A percentile compares a stretch with the other conserved stretches of the same genome.
Conservation (phyloP, 1,140 invertebrate genomes). For the Pentalonia nigronervosa region DNA sequence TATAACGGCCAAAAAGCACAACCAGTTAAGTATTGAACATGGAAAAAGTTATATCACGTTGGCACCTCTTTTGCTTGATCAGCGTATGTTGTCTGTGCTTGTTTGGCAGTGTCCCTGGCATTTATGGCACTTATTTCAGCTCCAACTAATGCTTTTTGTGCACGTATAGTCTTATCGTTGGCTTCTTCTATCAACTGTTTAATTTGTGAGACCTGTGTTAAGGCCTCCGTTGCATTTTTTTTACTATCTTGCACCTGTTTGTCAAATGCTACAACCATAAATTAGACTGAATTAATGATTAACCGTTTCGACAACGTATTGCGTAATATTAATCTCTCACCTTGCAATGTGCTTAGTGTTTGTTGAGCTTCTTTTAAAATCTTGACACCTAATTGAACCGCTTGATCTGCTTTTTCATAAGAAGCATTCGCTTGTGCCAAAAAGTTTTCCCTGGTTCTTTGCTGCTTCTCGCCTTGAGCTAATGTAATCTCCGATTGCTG, state of each 20-base stretch:
- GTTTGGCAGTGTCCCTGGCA: constrained; percentile 77
- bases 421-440: constrained; percentile 76
- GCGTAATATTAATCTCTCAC: constrained; percentile 66
- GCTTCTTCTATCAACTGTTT: constrained; percentile 72
- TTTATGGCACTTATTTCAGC: constrained; percentile 81
- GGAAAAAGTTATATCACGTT: constrained; percentile 44
- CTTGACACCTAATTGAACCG: constrained; percentile 82
- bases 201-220: constrained; percentile 69
- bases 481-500: constrained; percentile 67
- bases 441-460: constrained; percentile 72
- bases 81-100: constrained; percentile 77
- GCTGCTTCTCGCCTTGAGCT: constrained; percentile 67
- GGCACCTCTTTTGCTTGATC: constrained; percentile 77
- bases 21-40: background rate
- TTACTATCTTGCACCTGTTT: constrained; percentile 80
- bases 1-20: constrained; percentile 61
- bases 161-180: constrained; percentile 68
- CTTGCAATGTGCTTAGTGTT: constrained; percentile 82
- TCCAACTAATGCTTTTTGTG: constrained; percentile 69
- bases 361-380: constrained; percentile 86
- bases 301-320: background rate
- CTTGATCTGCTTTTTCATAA: constrained; percentile 77
- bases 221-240: constrained; percentile 73
- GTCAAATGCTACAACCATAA: constrained; percentile 79
- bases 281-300: background rate